Conservation (phyloP, 2,888 invertebrate genomes). For the Phymatocera aterrima region DNA sequence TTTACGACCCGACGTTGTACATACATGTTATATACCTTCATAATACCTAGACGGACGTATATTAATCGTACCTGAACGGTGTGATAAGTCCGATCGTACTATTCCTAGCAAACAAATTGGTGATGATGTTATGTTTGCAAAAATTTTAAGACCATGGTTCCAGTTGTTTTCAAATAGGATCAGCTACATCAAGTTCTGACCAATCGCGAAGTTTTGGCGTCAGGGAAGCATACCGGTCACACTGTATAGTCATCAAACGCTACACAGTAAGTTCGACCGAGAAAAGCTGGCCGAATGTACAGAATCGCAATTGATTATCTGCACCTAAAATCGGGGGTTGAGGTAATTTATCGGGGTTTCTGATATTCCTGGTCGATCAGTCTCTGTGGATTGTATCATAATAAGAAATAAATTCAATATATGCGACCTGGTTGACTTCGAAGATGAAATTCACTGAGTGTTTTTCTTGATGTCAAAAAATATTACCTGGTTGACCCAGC, state of each 20-base stretch:
- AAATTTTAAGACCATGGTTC: background rate
- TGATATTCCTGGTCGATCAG: too few relatives aligned
- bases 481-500: too few relatives aligned
- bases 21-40: background rate
- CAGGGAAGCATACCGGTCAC: background rate
- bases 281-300: too few relatives aligned
- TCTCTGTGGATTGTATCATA: too few relatives aligned
- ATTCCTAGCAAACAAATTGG: background rate
- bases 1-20: conserved; percentile 11
- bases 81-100: background rate
- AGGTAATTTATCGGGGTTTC: too few relatives aligned
- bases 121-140: background rate
- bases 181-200: background rate
- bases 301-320: too few relatives aligned
- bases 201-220: background rate
- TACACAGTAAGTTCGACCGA: too few relatives aligned
- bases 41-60: background rate
- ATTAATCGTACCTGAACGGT: background rate
- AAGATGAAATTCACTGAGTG: too few relatives aligned
- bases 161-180: background rate
- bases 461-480: too few relatives aligned
- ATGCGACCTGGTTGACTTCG: too few relatives aligned
- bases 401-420: too few relatives aligned
- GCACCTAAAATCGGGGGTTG: too few relatives aligned
- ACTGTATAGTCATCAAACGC: background rate